These are phyloP conservation scores for Carterocephalus palaemon DNA, from an alignment of 2,888 invertebrate genomes.

Conservation along the genomic window DNA sequence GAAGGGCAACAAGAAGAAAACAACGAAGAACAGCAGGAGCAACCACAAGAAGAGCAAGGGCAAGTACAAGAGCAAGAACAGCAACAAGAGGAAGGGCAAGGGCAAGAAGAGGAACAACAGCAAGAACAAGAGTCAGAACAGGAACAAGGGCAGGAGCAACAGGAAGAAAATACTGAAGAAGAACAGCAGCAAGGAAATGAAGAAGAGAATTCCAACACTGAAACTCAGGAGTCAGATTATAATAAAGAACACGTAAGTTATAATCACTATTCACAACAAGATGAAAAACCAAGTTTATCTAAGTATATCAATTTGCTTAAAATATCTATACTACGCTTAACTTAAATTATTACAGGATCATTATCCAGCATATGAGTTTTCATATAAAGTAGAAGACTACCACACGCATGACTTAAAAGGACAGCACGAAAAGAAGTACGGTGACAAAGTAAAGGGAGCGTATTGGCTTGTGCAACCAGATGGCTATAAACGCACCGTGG, in stretches of 20 bases:
- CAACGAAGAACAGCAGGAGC: not conserved
- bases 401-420: slow-evolving; percentile 77
- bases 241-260: slow-evolving; percentile 64
- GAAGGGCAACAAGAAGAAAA: not conserved
- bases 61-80: slow-evolving; percentile 5
- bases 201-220: slow-evolving; percentile 49
- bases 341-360: slow-evolving; percentile 49
- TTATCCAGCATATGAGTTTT: slow-evolving; percentile 32
- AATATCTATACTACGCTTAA: too few species aligned
- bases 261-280: too few species aligned
- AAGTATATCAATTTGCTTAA: too few species aligned
- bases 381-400: slow-evolving; percentile 65
- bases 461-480: slow-evolving; percentile 77
- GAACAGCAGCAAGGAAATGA: slow-evolving; percentile 35
- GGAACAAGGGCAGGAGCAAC: not conserved
- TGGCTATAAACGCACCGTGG: slow-evolving; percentile 71
- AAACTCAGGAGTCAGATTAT: slow-evolving; percentile 51
- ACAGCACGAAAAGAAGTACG: slow-evolving; percentile 70
- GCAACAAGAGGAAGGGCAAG: not conserved
- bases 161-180: slow-evolving; percentile 1
- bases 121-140: slow-evolving; percentile 2
- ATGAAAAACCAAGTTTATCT: too few species aligned
- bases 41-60: not conserved
- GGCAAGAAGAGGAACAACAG: not conserved
- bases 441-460: slow-evolving; percentile 71